Conservation (phyloP, 2,113 vertebrate species). For the Microcebus ravelobensis region DNA sequence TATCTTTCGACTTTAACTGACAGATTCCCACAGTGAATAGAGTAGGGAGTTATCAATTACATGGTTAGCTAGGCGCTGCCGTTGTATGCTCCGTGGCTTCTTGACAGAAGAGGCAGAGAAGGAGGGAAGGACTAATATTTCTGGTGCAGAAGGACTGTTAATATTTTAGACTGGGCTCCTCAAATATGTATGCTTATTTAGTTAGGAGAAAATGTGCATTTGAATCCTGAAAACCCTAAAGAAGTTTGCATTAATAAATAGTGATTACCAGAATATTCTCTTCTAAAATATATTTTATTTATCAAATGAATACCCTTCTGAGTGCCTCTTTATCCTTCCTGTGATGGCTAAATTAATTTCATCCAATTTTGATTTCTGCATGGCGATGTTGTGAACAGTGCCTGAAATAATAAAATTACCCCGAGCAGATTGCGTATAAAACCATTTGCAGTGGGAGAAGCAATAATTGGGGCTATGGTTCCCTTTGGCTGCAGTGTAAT, state of each 20-base stretch:
- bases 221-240: conserved; percentile 51
- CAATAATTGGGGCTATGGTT: not conserved
- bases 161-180: conserved; percentile 79
- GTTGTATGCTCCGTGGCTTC: conserved; percentile 82
- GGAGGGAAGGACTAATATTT: conserved; percentile 83
- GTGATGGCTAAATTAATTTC: conserved; percentile 63
- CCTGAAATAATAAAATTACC: conserved; percentile 50
- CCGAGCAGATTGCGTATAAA: conserved; percentile 28
- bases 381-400: not conserved
- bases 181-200: conserved; percentile 53
- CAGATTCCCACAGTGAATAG: conserved; percentile 86
- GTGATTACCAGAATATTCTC: conserved; percentile 24
- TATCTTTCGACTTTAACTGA: conserved; percentile 88
- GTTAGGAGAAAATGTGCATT: conserved; percentile 69
- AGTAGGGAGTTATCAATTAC: conserved; percentile 89
- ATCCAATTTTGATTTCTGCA: conserved; percentile 50
- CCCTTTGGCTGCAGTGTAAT: not conserved
- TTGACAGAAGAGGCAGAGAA: conserved; percentile 85
- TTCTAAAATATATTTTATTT: conserved; percentile 56
- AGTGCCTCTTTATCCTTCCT: conserved; percentile 25
- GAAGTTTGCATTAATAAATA: conserved; percentile 40
- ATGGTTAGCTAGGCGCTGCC: conserved; percentile 87
- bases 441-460: not conserved
- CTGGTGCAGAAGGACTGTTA: conserved; percentile 82
- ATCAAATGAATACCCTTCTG: conserved; percentile 38